phyloP scores from a whole-genome alignment of 2,113 vertebrate species.

The Sclerurus mexicanus region DNA sequence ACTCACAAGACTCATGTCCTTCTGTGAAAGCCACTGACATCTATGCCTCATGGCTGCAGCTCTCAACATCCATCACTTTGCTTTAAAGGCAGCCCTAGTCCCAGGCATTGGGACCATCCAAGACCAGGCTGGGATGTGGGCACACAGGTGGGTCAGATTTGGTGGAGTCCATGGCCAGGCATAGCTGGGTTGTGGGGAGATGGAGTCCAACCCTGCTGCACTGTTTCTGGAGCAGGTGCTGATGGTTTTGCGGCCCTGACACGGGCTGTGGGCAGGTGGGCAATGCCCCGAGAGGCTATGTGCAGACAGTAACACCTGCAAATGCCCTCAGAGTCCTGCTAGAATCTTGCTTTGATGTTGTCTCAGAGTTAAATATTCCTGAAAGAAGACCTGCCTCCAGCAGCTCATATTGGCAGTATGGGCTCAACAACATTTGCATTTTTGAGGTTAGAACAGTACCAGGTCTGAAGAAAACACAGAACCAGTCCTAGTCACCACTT shows the following conservation, averaged over 20 bases:
- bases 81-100: background rate
- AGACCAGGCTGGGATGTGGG: background rate
- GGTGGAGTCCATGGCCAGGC: accelerated
- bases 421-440: background rate
- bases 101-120: accelerated
- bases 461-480: background rate
- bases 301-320: background rate
- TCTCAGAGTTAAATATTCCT: background rate
- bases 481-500: background rate
- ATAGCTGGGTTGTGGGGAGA: background rate
- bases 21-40: background rate
- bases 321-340: background rate
- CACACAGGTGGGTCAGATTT: accelerated
- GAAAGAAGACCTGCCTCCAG: background rate
- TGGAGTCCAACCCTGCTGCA: accelerated
- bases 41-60: background rate
- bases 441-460: background rate
- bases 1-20: accelerated
- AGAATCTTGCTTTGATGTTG: background rate
- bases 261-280: accelerated
- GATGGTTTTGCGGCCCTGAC: accelerated
- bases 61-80: accelerated
- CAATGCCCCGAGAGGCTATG: accelerated
- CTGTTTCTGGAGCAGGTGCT: accelerated
- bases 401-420: background rate